Evolutionary conservation across 64 coral and sea anemone species (phyloP).

Genomic region (Montipora efflorescens): DNA sequence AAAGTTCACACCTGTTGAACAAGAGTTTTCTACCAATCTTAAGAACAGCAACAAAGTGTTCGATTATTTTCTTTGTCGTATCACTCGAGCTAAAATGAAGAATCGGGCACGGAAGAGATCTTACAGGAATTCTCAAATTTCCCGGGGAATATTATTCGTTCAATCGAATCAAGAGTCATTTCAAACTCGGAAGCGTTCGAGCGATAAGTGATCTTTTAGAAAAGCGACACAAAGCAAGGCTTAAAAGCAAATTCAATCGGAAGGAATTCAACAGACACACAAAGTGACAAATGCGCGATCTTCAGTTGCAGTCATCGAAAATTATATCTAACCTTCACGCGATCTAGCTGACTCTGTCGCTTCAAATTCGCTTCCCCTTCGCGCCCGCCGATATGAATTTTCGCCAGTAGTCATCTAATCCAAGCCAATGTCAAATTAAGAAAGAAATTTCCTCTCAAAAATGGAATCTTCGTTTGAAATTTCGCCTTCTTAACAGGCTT

Average conservation of each 20-base stretch:
- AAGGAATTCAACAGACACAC: constrained; percentile 37
- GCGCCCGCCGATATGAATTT: constrained; percentile 30
- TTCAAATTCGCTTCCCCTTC: constrained; percentile 36
- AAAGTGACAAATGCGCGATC: constrained; percentile 49
- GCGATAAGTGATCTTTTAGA: constrained; percentile 41
- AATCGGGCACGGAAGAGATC: background rate
- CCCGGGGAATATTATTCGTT: constrained; percentile 57
- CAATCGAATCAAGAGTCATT: constrained; percentile 32
- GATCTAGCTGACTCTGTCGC: background rate
- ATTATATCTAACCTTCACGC: constrained; percentile 59
- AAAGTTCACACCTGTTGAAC: constrained; percentile 46
- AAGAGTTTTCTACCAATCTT: background rate
- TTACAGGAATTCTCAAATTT: constrained; percentile 51
- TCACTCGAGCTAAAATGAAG: background rate
- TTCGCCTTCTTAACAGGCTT: constrained; percentile 15
- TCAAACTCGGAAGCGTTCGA: constrained; percentile 35
- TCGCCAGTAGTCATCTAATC: constrained; percentile 9
- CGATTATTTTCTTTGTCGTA: background rate
- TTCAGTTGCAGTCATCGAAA: constrained; percentile 36
- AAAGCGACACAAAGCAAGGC: constrained; percentile 26
- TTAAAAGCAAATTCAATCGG: constrained; percentile 31
- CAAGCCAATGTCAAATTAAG: background rate
- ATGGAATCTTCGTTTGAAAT: constrained; percentile 11
- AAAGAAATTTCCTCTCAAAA: background rate
- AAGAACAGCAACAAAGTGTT: background rate